A percentile compares a stretch with the other conserved stretches of the same genome.
phyloP scores from a whole-genome alignment of 2,888 invertebrate species.

The Sclerodermus sp. region DNA sequence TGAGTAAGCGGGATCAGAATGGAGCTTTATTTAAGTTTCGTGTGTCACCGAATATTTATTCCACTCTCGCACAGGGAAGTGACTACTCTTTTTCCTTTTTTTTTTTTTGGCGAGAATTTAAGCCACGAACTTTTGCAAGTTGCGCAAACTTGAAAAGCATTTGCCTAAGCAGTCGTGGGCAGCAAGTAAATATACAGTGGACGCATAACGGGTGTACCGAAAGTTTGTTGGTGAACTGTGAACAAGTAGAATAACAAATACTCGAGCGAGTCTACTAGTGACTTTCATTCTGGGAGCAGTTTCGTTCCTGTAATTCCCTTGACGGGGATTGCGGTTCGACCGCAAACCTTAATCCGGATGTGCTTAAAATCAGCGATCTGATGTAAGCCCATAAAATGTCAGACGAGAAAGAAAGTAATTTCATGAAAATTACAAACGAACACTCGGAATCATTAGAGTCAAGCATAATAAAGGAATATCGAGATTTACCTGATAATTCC shows the following conservation, averaged over 20 bases:
- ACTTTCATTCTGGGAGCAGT: neutral
- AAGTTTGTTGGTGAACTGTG: neutral
- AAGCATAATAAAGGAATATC: too few species aligned
- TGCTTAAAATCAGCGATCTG: constrained; percentile 5
- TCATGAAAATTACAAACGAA: too few species aligned
- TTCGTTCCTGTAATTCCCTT: constrained; percentile 2
- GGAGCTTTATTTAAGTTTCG: too few species aligned
- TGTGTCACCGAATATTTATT: too few species aligned
- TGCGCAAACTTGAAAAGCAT: constrained; percentile 1
- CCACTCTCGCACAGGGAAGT: neutral
- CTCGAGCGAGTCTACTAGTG: neutral
- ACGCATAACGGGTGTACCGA: neutral
- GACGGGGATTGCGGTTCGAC: neutral
- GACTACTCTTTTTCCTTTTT: constrained; percentile 5
- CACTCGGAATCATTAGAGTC: too few species aligned
- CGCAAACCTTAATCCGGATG: constrained; percentile 11
- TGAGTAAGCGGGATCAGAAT: too few species aligned
- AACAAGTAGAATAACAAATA: too few species aligned
- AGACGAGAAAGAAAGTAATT: too few species aligned
- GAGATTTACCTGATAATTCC: too few species aligned
- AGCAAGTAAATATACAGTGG: neutral
- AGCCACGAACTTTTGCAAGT: too few species aligned
- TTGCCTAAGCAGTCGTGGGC: neutral
- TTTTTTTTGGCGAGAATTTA: constrained; percentile 1
- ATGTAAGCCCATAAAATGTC: too few species aligned